Base-by-base conservation (phyloP, 2,888 invertebrate genomes). In the Aethes cnicana region DNA sequence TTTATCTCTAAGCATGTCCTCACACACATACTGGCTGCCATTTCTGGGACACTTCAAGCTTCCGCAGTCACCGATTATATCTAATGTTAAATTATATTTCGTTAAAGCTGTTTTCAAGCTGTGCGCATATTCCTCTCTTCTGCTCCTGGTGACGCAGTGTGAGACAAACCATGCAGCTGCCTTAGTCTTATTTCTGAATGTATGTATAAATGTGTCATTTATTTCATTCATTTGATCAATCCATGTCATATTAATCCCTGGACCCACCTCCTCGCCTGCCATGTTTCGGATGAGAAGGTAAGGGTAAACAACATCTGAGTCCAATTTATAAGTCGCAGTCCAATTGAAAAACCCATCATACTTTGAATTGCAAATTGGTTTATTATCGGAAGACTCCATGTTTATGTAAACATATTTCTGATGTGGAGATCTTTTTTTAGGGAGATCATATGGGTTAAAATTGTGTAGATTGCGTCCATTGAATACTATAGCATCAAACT, bases 121-220 rank as follows among this genome's bases (percentile, higher is more conserved):
- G 4, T 42, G 26, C 1, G 56, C 69, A 36, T 61, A 63, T 0
- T 47, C 4, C 25, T 68, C 69, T 47, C 75, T 56, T 1, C 56
- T 50, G 16, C 67, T 72, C 41, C 9, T 50, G 2, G 69, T 61
- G 0, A 32, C 5, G 53, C 77, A 77, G 42, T 77, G 69, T 0
- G 76, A 77, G 0, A 69, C 72, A 37, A 74, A 72, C 74, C 77
- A 77, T 1, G 74, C 74, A 0, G 68, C 78, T 1, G 72, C 69
- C 57, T 69, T 77, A 0, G 50, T 55, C 18, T 56, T 57, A 2
- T 54, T 18, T 52, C 64, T 69, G 0, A 66, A 47, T 0, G 69
- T 62, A 3, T 21, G n/a, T 3, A 35, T 6, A 9, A 35, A 4
- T 18, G 7, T 12, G 1, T 68, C 64, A 21, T 58, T 65, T 0